Evolutionary conservation across 2,888 invertebrate species (phyloP).

Genomic region (Tenthredo livida): DNA sequence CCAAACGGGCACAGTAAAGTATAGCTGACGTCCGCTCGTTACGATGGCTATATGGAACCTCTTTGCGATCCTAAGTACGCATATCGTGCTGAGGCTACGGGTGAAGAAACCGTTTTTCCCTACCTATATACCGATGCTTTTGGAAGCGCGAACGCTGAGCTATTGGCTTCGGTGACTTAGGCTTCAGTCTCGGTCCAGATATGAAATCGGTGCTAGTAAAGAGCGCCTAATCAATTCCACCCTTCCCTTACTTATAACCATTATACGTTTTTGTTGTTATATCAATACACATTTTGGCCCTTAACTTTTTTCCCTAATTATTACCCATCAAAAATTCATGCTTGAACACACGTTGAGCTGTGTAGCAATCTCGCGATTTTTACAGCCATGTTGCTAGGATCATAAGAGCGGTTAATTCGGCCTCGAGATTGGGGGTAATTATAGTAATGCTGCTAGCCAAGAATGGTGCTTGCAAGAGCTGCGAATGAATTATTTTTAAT

Average conservation of each 20-base stretch:
- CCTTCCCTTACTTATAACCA: slow-evolving; percentile 22
- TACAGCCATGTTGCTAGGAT: not conserved
- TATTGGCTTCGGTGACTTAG: slow-evolving; percentile 18
- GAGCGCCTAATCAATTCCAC: slow-evolving; percentile 39
- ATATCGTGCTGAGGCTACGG: slow-evolving; percentile 26
- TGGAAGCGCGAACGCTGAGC: not conserved
- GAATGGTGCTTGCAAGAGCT: not conserved
- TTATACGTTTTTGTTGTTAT: slow-evolving; percentile 13
- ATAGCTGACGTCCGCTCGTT: slow-evolving; percentile 27
- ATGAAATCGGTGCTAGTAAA: not conserved
- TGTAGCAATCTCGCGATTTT: not conserved
- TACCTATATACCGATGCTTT: not conserved
- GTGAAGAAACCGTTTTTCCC: slow-evolving; percentile 12
- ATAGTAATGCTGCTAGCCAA: not conserved
- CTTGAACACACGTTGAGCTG: slow-evolving; percentile 5
- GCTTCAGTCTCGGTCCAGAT: not conserved
- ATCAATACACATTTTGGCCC: slow-evolving; percentile 21
- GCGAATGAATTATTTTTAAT: not conserved
- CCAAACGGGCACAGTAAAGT: slow-evolving; percentile 23
- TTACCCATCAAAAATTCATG: slow-evolving; percentile 47
- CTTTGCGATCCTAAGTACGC: slow-evolving; percentile 16
- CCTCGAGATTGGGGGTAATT: not conserved
- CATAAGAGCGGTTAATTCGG: not conserved
- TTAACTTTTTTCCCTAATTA: slow-evolving; percentile 19
- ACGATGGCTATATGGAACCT: slow-evolving; percentile 30